Evolutionary conservation across 1,140 invertebrate species (phyloP), one percentile per base, ranked within the genome.

Genomic region (Temnothorax curvispinosus): DNA sequence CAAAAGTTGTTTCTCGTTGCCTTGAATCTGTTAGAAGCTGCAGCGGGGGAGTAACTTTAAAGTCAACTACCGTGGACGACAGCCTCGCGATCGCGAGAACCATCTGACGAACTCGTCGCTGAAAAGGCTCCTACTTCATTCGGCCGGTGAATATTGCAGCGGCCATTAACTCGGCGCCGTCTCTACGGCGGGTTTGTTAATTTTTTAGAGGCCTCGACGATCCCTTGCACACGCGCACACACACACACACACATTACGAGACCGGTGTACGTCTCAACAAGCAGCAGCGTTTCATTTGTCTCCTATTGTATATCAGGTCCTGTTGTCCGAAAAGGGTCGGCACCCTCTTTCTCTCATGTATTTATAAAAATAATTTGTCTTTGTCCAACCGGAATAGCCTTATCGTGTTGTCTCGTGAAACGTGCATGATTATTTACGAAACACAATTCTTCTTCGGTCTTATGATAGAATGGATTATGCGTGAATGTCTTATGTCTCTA

Each of bases 111-210:
- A 54, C 9, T 52, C 21, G 15, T 52, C 32, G 27, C 41, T 54
- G 47, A 77, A 69, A 78, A 75, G 67, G 54, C 15, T 47, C n/a
- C n/a, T 54, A 54, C 67, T 62, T 78, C 58, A 69, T 86, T 88
- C 77, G 67, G 58, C 35, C 64, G 58, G 64, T 91, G 87, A 91
- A 91, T 90, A 91, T 89, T 91, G 87, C 87, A 90, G 50, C 78
- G 52, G 54, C 87, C 80, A 90, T 91, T 89, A 90, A 87, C 60
- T 65, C 84, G 8, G 18, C 32, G 41, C 15, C 60, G 69, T 56
- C 47, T 52, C 65, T 44, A 41, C 50, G 41, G 64, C 15, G 71
- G 64, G 74, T 88, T 76, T 87, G 58, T 91, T 88, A 90, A 90
- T 90, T 90, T 91, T 88, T 88, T 84, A 88, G 72, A 54, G 32